Evolutionary conservation across 2,113 vertebrate species (phyloP).

Genomic region (Columba livia): DNA sequence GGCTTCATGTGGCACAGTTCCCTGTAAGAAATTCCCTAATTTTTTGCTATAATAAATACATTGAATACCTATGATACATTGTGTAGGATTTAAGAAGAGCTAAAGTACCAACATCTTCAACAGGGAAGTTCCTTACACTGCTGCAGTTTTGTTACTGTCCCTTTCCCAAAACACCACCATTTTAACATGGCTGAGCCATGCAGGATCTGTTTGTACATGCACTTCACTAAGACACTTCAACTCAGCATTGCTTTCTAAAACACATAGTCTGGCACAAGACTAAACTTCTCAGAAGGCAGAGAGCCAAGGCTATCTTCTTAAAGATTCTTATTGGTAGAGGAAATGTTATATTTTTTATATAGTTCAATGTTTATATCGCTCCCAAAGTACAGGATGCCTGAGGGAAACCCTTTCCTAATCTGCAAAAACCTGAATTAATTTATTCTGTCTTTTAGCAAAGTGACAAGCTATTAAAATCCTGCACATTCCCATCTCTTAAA

Average conservation of each 20-base stretch:
- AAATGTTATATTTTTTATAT: neutral
- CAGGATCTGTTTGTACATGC: neutral
- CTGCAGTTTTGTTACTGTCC: neutral
- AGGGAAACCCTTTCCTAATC: neutral
- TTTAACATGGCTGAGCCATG: neutral
- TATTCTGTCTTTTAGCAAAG: neutral
- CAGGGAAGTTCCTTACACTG: neutral
- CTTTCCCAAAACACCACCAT: rapidly evolving
- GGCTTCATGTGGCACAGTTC: neutral
- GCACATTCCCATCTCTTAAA: neutral
- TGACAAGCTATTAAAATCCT: neutral
- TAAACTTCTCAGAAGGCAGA: neutral
- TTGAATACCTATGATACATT: neutral
- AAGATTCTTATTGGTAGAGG: neutral
- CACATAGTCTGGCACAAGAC: neutral
- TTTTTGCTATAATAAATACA: neutral
- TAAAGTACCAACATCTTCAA: neutral
- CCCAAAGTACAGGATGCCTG: neutral
- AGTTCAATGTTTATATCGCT: neutral
- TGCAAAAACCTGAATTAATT: neutral
- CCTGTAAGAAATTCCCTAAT: neutral
- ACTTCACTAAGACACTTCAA: neutral
- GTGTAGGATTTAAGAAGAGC: neutral
- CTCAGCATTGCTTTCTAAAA: neutral
- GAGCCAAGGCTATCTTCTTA: neutral